Base-by-base conservation (phyloP, 2,797 vertebrate genomes). In the Numenius phaeopus region DNA sequence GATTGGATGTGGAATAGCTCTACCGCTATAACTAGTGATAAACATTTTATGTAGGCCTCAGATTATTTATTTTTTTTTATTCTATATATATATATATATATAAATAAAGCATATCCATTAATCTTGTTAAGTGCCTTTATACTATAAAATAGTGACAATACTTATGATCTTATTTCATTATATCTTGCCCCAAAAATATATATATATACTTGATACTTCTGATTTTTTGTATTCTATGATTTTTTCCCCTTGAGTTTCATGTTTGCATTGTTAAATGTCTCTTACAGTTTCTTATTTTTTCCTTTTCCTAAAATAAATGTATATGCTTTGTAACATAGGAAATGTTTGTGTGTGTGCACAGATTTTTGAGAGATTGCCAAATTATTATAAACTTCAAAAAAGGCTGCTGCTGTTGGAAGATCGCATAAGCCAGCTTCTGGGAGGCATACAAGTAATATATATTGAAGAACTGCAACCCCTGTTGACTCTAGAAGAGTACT, bases 331-430 rank as follows among this genome's bases (percentile, higher is more conserved):
- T 77, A 66, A 89, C 62, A 30, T 20, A 91, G 44, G 20, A 91
- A 67, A 50, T 89, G 12, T 95, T 75, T 65, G 1, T 91, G 14
- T 95, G 24, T 93, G 69, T 71, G 49, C 71, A 18, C 94, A 99
- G 99, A 97, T 99, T 82, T 99, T 99, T 93, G 98, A 99, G 98
- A 98, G 98, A 84, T 95, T 99, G 91, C 99, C 99, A 37, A 98
- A 98, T 95, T 99, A 99, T 54, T 98, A 95, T 23, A 97, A 98
- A 77, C 99, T 99, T 94, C 98, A 98, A 65, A 99, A 98, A 97
- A 99, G 98, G 94, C 98, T 99, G 3, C 96, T 98, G 69, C 97
- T 98, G 96, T 96, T 99, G 86, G 99, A 99, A 97, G 99, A 99
- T 86, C 97, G 98, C 82, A 99, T 99, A 98, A 99, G 99, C 97